Conservation (phyloP, 1,140 invertebrate species). For the Zaprionus tsacasi region DNA sequence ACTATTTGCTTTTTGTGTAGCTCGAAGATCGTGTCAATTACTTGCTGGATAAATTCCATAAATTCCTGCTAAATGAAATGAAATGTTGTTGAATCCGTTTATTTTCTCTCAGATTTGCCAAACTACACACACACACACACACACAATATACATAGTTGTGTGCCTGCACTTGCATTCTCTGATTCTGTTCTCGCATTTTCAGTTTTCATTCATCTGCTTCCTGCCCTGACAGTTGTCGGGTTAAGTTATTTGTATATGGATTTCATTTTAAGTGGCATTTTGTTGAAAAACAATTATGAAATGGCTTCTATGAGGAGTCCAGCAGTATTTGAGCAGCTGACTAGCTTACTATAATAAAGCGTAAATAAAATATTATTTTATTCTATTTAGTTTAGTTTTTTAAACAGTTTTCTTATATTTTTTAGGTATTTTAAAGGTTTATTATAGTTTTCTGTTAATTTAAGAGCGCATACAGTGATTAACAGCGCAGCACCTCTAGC, state of each 20-base stretch:
- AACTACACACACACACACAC: neutral
- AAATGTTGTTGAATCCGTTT: slow-evolving; percentile 29
- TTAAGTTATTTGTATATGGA: slow-evolving; percentile 16
- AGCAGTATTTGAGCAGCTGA: neutral
- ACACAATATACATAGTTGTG: neutral
- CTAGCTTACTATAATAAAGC: neutral
- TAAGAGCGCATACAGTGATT: neutral
- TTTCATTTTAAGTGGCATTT: slow-evolving; percentile 34
- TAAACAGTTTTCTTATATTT: neutral
- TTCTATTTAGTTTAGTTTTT: neutral
- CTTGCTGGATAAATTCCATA: slow-evolving; percentile 49
- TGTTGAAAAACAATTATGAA: slow-evolving; percentile 9
- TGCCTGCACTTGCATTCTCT: slow-evolving; percentile 11
- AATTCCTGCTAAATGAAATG: slow-evolving; percentile 50
- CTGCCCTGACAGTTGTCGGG: slow-evolving; percentile 8
- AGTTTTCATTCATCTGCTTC: slow-evolving; percentile 6
- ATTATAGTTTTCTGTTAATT: too few relatives aligned
- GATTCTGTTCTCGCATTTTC: slow-evolving; percentile 3
- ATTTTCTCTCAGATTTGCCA: slow-evolving; percentile 29
- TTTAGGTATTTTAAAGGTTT: neutral
- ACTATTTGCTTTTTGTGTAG: slow-evolving; percentile 30
- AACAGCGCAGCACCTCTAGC: neutral
- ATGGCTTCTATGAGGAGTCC: neutral
- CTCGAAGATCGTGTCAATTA: slow-evolving; percentile 49
- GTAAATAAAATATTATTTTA: neutral